Conservation (phyloP, 2,797 vertebrate species). For the Tiaroga cobitis region DNA sequence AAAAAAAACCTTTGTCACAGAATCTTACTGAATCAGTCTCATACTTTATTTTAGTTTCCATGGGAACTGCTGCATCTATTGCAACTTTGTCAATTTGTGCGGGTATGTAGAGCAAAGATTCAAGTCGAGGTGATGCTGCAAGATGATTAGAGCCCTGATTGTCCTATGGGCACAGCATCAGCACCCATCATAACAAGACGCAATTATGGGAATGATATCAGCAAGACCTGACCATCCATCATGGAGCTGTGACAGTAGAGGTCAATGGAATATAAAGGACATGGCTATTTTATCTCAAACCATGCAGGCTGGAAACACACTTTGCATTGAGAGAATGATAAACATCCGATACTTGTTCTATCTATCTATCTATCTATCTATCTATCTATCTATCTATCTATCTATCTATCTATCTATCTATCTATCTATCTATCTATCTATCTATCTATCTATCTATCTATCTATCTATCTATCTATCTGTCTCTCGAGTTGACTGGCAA, state of each 20-base stretch:
- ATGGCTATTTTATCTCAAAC: background rate
- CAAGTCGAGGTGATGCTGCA: background rate
- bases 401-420: no score
- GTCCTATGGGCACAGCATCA: background rate
- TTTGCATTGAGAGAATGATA: background rate
- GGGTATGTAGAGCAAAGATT: background rate
- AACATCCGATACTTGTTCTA: background rate
- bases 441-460: background rate
- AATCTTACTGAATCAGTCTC: constrained; percentile 8
- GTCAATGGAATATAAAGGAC: background rate
- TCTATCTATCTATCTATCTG: no score
- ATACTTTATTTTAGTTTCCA: constrained; percentile 40
- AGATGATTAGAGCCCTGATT: constrained; percentile 17
- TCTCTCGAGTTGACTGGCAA: background rate
- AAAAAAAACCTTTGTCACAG: constrained; percentile 1
- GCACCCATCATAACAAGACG: background rate
- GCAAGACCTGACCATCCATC: constrained; percentile 1
- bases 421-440: background rate
- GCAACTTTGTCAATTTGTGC: constrained; percentile 32
- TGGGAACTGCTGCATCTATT: constrained; percentile 41
- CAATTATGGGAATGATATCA: constrained; percentile 17
- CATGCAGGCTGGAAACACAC: background rate
- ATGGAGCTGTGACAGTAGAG: background rate
- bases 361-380: no score
- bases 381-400: no score